Conservation (phyloP, 2,888 invertebrate species). For the Lumbricus terrestris region DNA sequence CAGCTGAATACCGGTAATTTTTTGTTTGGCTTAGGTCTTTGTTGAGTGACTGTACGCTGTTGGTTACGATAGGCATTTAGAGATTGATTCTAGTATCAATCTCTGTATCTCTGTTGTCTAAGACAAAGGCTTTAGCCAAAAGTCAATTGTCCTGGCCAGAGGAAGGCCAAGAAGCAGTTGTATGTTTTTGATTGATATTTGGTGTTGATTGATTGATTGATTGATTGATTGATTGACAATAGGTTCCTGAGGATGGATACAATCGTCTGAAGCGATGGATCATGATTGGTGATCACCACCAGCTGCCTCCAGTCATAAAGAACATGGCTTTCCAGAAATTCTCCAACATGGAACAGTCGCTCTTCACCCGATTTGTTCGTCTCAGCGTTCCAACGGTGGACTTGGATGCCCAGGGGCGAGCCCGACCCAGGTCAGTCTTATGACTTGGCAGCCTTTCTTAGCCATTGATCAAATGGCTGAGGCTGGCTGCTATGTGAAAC, state of each 20-base stretch:
- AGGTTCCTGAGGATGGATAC: slow-evolving; percentile 91
- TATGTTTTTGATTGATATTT: no score
- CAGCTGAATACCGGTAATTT: no score
- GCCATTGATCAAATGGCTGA: not conserved
- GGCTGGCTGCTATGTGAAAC: not conserved
- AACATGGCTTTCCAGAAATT: slow-evolving; percentile 99
- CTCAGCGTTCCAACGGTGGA: slow-evolving; percentile 96
- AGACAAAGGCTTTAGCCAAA: not conserved
- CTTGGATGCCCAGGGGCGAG: slow-evolving; percentile 92
- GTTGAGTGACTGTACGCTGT: no score
- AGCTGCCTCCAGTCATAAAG: slow-evolving; percentile 97
- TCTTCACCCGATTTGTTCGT: slow-evolving; percentile 92
- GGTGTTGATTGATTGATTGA: slow-evolving; percentile 58
- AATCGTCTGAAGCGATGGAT: slow-evolving; percentile 98
- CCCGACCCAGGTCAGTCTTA: slow-evolving; percentile 51
- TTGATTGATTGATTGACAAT: not conserved
- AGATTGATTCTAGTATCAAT: no score
- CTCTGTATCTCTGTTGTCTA: not conserved
- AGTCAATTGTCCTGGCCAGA: not conserved
- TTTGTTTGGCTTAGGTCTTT: no score
- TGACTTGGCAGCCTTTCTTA: no score
- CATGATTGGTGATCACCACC: slow-evolving; percentile 99
- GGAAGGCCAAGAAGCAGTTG: not conserved
- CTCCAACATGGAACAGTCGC: slow-evolving; percentile 98
- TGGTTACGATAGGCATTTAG: not conserved